phyloP scores from a whole-genome alignment of 2,113 vertebrate species.

The Dipodomys ordii region DNA sequence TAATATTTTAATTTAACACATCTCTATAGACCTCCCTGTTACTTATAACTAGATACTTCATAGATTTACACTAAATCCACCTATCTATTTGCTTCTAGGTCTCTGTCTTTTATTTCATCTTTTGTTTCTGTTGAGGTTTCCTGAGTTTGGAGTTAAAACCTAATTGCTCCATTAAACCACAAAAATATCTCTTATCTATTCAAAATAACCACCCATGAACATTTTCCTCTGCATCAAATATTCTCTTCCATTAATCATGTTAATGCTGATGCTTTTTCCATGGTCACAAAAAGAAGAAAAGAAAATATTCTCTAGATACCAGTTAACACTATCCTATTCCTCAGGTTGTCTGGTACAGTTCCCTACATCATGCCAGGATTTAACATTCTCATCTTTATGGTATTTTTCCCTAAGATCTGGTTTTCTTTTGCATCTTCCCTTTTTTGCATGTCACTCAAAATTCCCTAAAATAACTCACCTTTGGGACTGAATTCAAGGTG shows the following conservation, averaged over 20 bases:
- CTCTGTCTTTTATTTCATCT: not conserved
- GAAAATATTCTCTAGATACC: not conserved
- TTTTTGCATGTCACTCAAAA: conserved; percentile 33
- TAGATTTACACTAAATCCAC: not conserved
- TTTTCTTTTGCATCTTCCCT: conserved; percentile 8
- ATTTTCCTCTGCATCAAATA: not conserved
- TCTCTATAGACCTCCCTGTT: too few relatives aligned
- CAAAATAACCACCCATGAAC: not conserved
- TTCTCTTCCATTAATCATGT: not conserved
- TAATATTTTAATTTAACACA: too few relatives aligned
- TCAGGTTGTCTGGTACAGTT: conserved; percentile 43
- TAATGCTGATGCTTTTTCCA: not conserved
- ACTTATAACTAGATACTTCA: not conserved
- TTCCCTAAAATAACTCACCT: conserved; percentile 63
- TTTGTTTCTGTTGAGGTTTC: not conserved
- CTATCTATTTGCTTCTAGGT: not conserved
- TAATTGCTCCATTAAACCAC: not conserved
- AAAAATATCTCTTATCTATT: not conserved
- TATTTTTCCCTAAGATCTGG: not conserved
- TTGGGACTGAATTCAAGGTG: conserved; percentile 22
- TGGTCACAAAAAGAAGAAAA: not conserved
- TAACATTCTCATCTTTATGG: conserved; percentile 46
- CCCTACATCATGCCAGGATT: conserved; percentile 20
- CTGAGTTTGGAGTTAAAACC: not conserved
- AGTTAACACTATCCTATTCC: not conserved